Percentiles rank a stretch among this genome's conserved stretches.
phyloP scores from a whole-genome alignment of 2,797 vertebrate genomes.

The Clamator glandarius region DNA sequence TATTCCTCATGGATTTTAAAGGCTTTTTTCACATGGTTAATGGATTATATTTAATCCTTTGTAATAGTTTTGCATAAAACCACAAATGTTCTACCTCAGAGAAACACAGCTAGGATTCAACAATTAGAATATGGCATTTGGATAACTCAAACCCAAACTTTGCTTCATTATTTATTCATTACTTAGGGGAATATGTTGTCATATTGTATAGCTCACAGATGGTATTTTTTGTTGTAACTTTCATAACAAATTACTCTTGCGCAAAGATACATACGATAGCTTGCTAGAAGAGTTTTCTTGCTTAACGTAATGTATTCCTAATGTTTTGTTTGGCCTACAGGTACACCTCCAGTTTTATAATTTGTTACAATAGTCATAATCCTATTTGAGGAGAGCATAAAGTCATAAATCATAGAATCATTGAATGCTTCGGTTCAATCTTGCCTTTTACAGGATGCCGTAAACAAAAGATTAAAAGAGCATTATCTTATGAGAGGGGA shows the following conservation, averaged over 20 bases:
- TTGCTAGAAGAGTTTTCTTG: not conserved
- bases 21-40: too few species aligned
- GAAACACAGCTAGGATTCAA: not conserved
- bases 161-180: not conserved
- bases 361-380: not conserved
- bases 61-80: too few species aligned
- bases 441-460: not conserved
- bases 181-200: not conserved
- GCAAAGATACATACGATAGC: not conserved
- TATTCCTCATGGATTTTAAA: too few species aligned
- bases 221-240: not conserved
- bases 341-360: not conserved
- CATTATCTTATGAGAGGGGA: too few species aligned
- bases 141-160: not conserved
- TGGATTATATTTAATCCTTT: too few species aligned
- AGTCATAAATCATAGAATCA: too few species aligned
- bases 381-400: not conserved
- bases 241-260: not conserved
- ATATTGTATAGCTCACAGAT: not conserved
- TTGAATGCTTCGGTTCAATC: not conserved
- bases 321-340: not conserved
- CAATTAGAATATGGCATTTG: not conserved
- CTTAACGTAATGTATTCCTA: not conserved
- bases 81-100: not conserved
- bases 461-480: not conserved